Evolutionary conservation across 2,888 invertebrate species (phyloP).

Genomic region (Odontomyia ornata): DNA sequence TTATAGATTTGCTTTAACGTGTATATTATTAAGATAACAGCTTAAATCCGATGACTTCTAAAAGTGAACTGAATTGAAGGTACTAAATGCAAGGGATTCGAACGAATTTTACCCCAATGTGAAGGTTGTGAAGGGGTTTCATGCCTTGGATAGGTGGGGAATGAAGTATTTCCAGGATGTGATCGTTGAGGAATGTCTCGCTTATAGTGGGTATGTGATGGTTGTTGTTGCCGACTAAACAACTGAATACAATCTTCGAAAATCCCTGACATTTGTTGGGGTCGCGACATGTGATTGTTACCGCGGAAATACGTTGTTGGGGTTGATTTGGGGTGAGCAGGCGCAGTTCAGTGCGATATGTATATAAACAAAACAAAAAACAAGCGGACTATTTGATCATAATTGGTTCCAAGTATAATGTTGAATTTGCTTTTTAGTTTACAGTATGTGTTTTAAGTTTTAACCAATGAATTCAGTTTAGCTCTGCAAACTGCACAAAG

Average conservation of each 20-base stretch:
- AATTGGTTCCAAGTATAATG: too few relatives aligned
- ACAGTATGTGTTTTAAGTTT: too few relatives aligned
- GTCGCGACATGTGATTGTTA: background rate
- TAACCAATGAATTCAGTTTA: too few relatives aligned
- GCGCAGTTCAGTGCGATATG: background rate
- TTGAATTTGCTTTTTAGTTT: too few relatives aligned
- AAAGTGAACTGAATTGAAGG: background rate
- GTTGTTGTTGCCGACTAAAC: background rate
- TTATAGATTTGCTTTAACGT: background rate
- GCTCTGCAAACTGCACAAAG: too few relatives aligned
- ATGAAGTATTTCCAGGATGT: background rate
- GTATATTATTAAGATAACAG: background rate
- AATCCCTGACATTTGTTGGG: conserved; percentile 22
- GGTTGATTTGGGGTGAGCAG: background rate
- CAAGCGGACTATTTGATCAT: too few relatives aligned
- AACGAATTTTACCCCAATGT: background rate
- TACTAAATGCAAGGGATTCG: background rate
- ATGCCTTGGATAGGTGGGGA: too few relatives aligned
- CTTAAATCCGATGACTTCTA: background rate
- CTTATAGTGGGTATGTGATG: background rate
- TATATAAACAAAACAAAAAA: too few relatives aligned
- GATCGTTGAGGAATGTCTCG: background rate
- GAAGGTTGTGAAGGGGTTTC: background rate
- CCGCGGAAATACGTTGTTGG: background rate
- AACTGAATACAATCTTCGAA: background rate